Conservation (phyloP, 2,113 vertebrate genomes). For the Reinhardtius hippoglossoides region DNA sequence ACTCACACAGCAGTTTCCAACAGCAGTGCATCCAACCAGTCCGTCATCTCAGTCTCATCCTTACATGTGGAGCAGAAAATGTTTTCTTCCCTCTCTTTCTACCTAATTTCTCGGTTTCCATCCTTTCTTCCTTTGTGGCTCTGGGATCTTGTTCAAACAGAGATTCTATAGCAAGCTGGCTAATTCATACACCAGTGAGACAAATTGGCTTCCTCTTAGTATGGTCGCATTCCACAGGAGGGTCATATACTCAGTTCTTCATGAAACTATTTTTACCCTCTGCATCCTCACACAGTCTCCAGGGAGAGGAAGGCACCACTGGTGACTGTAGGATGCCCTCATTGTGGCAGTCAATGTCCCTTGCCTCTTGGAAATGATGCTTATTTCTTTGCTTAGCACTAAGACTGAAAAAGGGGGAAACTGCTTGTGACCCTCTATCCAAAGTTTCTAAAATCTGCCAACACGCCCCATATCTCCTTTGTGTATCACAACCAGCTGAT, state of each 20-base stretch:
- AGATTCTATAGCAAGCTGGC: constrained; percentile 39
- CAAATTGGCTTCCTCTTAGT: constrained; percentile 51
- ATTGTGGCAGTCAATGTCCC: constrained; percentile 26
- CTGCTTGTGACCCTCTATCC: background rate
- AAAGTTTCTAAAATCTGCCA: background rate
- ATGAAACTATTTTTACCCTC: constrained; percentile 64
- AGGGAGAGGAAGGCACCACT: constrained; percentile 43
- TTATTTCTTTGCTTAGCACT: background rate
- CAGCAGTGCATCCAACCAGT: background rate
- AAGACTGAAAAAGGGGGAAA: background rate
- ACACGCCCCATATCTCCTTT: too few relatives aligned
- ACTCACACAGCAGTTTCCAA: background rate
- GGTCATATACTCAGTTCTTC: constrained; percentile 33
- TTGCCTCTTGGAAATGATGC: constrained; percentile 4
- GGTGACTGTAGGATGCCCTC: constrained; percentile 38
- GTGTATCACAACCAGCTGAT: too few relatives aligned
- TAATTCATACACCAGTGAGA: constrained; percentile 40
- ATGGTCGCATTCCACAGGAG: constrained; percentile 49
- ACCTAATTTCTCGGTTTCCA: constrained; percentile 21
- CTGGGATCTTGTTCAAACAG: constrained; percentile 44
- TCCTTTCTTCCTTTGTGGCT: constrained; percentile 34
- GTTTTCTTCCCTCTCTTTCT: constrained; percentile 9
- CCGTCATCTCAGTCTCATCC: background rate
- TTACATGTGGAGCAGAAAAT: background rate
- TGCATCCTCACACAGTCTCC: constrained; percentile 41